Evolutionary conservation across 2,797 vertebrate genomes (phyloP).

Genomic region (Selene dorsalis): DNA sequence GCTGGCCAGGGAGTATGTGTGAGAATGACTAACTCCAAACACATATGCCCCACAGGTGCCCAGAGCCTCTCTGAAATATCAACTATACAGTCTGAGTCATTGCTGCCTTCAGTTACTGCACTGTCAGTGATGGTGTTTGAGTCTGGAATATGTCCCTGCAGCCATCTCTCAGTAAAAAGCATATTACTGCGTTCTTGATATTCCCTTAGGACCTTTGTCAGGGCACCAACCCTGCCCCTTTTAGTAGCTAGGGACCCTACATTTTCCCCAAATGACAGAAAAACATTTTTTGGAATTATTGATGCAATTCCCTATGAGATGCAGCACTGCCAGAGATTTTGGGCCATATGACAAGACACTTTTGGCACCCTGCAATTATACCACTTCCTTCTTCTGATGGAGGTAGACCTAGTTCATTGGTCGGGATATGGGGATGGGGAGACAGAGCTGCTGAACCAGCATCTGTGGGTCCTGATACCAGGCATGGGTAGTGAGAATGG

Average conservation of each 20-base stretch:
- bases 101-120: too few relatives aligned
- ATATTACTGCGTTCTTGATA: not conserved
- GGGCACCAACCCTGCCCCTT: too few relatives aligned
- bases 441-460: too few relatives aligned
- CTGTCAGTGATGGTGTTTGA: not conserved
- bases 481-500: too few relatives aligned
- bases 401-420: not conserved
- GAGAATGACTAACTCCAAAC: slow-evolving; percentile 15
- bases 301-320: not conserved
- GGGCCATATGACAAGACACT: not conserved
- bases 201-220: not conserved
- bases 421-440: not conserved
- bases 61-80: slow-evolving; percentile 6
- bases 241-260: too few relatives aligned
- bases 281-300: not conserved
- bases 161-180: not conserved
- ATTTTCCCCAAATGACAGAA: not conserved
- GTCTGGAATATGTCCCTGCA: not conserved
- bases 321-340: too few relatives aligned
- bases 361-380: not conserved
- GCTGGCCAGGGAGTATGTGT: slow-evolving; percentile 18
- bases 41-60: slow-evolving; percentile 68
- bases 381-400: not conserved
- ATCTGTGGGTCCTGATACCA: too few relatives aligned
- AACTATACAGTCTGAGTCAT: not conserved